Evolutionary conservation across 2,113 vertebrate genomes (phyloP).

Genomic region (Gadus macrocephalus): DNA sequence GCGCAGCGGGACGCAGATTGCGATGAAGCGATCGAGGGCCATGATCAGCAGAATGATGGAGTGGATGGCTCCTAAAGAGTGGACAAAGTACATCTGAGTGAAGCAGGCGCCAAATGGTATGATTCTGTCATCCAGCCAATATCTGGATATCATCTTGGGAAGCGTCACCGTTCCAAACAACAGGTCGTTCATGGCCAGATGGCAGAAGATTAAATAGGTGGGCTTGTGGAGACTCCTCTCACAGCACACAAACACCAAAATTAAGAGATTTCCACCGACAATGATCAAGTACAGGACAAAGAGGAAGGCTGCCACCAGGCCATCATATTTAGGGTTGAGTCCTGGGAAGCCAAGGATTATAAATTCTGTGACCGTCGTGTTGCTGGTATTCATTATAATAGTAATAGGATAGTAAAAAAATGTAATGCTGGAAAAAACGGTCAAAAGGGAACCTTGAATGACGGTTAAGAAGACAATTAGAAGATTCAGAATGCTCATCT

Average conservation of each 20-base stretch:
- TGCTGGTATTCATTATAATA: neutral
- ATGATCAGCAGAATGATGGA: slow-evolving; percentile 64
- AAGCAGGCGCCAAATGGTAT: slow-evolving; percentile 36
- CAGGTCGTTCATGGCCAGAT: slow-evolving; percentile 64
- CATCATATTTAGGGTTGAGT: slow-evolving; percentile 24
- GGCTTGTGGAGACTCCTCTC: slow-evolving; percentile 64
- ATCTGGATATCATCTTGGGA: slow-evolving; percentile 30
- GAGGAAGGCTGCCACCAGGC: slow-evolving; percentile 3
- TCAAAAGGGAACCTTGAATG: neutral
- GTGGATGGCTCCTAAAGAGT: slow-evolving; percentile 53
- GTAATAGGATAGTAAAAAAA: neutral
- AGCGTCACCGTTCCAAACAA: slow-evolving; percentile 55
- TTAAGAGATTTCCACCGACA: slow-evolving; percentile 31
- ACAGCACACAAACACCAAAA: slow-evolving; percentile 24
- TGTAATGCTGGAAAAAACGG: too few relatives aligned
- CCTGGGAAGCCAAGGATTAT: slow-evolving; percentile 35
- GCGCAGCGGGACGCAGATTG: slow-evolving; percentile 57
- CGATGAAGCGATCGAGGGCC: slow-evolving; percentile 65
- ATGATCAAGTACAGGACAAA: slow-evolving; percentile 27
- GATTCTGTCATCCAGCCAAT: slow-evolving; percentile 18
- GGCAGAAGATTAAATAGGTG: slow-evolving; percentile 66
- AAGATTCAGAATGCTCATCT: too few relatives aligned
- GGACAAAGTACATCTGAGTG: slow-evolving; percentile 68
- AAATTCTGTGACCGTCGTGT: slow-evolving; percentile 5
- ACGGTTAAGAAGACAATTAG: too few relatives aligned